Percentiles rank a stretch among this genome's conserved stretches.
phyloP scores from a whole-genome alignment of 2,888 invertebrate genomes.

The Cacoxenus indagator region DNA sequence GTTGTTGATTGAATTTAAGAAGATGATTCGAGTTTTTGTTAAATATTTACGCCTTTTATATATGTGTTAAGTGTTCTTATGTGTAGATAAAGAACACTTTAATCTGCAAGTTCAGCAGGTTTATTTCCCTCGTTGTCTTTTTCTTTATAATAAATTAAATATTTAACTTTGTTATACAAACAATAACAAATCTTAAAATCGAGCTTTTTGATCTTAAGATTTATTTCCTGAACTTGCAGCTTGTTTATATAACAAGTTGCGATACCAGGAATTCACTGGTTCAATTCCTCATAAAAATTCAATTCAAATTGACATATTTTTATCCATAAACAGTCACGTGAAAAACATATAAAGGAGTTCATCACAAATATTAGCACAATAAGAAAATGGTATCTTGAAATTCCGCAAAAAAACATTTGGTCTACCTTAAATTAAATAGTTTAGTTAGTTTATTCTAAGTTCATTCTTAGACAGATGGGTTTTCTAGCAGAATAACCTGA shows the following conservation, averaged over 20 bases:
- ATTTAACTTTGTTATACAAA: neutral
- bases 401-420: too few species aligned
- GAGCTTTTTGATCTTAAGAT: neutral
- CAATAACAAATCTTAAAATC: neutral
- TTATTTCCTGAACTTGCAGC: neutral
- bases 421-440: too few species aligned
- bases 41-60: slow-evolving; percentile 9
- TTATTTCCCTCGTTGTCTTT: neutral
- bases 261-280: neutral
- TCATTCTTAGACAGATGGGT: too few species aligned
- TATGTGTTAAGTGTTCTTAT: too few species aligned
- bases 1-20: neutral
- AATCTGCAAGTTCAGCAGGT: neutral
- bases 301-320: too few species aligned
- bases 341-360: too few species aligned
- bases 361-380: too few species aligned
- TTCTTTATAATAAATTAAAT: slow-evolving; percentile 4
- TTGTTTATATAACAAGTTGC: neutral
- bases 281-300: neutral
- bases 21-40: neutral
- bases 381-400: too few species aligned
- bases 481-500: too few species aligned
- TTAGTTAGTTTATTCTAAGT: too few species aligned
- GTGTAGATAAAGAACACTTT: neutral
- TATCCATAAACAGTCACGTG: too few species aligned